Percentiles rank a stretch among this genome's conserved stretches.
Conservation (phyloP, 2,113 vertebrate species). For the Cyprinodon tularosa region DNA sequence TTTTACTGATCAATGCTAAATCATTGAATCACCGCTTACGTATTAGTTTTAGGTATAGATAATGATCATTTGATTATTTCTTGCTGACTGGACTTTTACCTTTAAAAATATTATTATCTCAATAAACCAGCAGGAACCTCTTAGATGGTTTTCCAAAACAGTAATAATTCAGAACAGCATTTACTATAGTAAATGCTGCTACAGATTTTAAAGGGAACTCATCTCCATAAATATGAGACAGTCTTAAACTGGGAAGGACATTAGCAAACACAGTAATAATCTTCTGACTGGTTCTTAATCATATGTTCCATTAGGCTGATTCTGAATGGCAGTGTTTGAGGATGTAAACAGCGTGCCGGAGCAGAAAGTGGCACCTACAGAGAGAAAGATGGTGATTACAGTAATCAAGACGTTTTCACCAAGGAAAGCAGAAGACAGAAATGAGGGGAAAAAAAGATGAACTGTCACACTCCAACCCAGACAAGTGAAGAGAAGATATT, state of each 20-base stretch:
- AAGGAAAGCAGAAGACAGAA: conserved; percentile 22
- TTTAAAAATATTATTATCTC: not conserved
- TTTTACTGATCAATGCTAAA: too few relatives aligned
- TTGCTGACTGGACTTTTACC: too few relatives aligned
- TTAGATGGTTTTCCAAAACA: not conserved
- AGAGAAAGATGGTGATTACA: conserved; percentile 66
- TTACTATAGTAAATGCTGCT: not conserved
- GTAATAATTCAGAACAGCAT: not conserved
- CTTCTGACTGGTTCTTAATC: conserved; percentile 54
- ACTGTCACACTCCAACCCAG: conserved; percentile 1
- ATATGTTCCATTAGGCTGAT: conserved; percentile 50
- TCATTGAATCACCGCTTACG: too few relatives aligned
- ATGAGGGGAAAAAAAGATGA: not conserved
- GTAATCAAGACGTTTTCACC: conserved; percentile 67
- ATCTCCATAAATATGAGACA: not conserved
- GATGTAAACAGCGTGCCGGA: conserved; percentile 48
- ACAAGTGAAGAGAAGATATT: not conserved
- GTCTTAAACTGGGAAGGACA: not conserved
- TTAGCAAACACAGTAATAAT: not conserved
- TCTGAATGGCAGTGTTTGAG: conserved; percentile 66
- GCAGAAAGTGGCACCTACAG: conserved; percentile 50
- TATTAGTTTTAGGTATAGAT: too few relatives aligned
- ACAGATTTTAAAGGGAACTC: not conserved
- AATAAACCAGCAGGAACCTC: not conserved
- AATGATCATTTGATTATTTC: too few relatives aligned